Percentiles rank a stretch among this genome's conserved stretches.
Evolutionary conservation across 2,113 vertebrate genomes (phyloP).

Genomic region (Accipiter virgatus): DNA sequence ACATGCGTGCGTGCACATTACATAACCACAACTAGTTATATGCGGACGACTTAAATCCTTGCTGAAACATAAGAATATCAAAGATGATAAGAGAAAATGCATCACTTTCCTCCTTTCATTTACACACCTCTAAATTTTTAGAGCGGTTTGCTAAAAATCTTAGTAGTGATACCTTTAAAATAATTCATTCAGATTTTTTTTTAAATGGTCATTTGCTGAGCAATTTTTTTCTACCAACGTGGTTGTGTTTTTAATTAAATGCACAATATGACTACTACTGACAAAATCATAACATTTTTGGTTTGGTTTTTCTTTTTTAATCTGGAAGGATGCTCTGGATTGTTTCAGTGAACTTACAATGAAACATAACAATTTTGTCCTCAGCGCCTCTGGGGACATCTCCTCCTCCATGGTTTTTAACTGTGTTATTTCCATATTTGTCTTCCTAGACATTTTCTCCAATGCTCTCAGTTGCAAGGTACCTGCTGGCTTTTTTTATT

Average conservation of each 20-base stretch:
- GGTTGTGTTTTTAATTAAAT: background rate
- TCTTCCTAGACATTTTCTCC: background rate
- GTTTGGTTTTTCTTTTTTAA: background rate
- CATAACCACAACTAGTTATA: background rate
- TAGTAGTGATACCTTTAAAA: background rate
- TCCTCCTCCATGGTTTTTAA: background rate
- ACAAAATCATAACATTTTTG: background rate
- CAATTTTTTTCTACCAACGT: fast-evolving
- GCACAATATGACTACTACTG: background rate
- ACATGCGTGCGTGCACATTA: fast-evolving
- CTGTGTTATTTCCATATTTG: background rate
- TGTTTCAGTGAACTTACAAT: background rate
- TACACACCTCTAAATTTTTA: background rate
- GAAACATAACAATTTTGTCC: background rate
- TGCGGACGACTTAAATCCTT: background rate
- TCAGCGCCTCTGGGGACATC: background rate
- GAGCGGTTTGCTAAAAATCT: background rate
- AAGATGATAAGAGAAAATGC: background rate
- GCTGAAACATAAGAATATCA: background rate
- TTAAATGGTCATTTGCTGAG: background rate
- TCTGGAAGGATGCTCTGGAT: background rate
- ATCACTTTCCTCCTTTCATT: background rate
- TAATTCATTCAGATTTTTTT: background rate
- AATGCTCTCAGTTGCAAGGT: background rate
- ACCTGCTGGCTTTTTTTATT: background rate